These are phyloP conservation scores for Phoebastria nigripes DNA, from an alignment of 2,797 vertebrate genomes.

Conservation along the genomic window DNA sequence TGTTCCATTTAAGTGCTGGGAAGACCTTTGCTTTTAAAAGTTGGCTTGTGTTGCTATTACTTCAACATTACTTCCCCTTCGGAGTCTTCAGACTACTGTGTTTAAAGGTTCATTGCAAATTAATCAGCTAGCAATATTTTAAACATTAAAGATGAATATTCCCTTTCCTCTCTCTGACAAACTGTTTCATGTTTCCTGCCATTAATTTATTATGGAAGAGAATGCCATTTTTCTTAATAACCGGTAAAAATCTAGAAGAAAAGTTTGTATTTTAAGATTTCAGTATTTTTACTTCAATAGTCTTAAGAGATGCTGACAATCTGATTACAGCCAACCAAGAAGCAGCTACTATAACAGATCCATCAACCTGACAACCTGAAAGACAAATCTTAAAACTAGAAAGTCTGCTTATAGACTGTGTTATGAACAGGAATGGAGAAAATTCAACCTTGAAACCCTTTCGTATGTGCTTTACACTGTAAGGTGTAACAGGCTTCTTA, in stretches of 20 bases:
- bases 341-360: not conserved
- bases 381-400: not conserved
- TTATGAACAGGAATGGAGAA: not conserved
- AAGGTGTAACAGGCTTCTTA: not conserved
- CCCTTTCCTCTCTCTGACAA: not conserved
- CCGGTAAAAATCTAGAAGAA: not conserved
- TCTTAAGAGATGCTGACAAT: not conserved
- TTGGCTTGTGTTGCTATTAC: not conserved
- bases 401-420: not conserved
- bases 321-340: not conserved
- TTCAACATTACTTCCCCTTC: not conserved
- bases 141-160: not conserved
- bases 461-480: not conserved
- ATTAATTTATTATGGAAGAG: not conserved
- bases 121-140: not conserved
- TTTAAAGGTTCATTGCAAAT: not conserved
- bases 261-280: not conserved
- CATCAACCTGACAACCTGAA: not conserved
- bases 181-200: not conserved
- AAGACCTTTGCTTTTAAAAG: not conserved
- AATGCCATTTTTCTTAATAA: not conserved
- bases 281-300: not conserved
- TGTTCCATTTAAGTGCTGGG: not conserved
- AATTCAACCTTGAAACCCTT: not conserved
- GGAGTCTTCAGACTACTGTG: not conserved